Evolutionary conservation across 2,113 vertebrate genomes (phyloP).

Genomic region (Gorsachius goisagi): DNA sequence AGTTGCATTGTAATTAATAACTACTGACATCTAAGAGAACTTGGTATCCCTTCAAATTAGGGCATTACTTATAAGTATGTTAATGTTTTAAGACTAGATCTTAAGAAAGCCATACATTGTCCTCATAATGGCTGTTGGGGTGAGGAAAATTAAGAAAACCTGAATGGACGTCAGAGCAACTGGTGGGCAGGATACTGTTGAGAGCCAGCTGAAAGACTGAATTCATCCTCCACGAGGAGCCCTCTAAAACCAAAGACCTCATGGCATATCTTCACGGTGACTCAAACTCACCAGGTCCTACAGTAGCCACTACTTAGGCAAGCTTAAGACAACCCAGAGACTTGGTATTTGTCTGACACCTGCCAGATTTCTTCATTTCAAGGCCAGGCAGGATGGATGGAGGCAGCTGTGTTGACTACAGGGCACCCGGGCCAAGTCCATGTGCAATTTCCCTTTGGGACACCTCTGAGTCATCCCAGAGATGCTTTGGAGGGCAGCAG

Average conservation of each 20-base stretch:
- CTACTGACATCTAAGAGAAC: constrained; percentile 26
- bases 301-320: fast-evolving
- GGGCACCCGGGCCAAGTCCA: neutral
- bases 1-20: constrained; percentile 57
- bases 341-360: neutral
- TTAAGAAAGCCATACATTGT: neutral
- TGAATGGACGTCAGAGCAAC: neutral
- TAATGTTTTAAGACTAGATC: neutral
- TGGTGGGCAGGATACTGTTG: neutral
- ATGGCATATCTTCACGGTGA: fast-evolving
- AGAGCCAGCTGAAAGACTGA: neutral
- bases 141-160: neutral
- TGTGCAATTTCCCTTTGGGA: neutral
- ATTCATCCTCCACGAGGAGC: neutral
- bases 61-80: constrained; percentile 35
- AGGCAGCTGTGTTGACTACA: neutral
- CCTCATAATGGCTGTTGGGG: neutral
- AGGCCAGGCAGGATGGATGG: neutral
- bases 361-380: neutral
- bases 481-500: neutral
- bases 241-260: neutral
- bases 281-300: neutral
- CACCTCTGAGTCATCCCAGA: neutral
- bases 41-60: constrained; percentile 26
- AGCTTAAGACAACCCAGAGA: neutral